Percentiles rank a stretch among this genome's conserved stretches.
These are phyloP conservation scores for Lordiphosa clarofinis DNA, from an alignment of 1,140 invertebrate genomes.

Conservation along the genomic window DNA sequence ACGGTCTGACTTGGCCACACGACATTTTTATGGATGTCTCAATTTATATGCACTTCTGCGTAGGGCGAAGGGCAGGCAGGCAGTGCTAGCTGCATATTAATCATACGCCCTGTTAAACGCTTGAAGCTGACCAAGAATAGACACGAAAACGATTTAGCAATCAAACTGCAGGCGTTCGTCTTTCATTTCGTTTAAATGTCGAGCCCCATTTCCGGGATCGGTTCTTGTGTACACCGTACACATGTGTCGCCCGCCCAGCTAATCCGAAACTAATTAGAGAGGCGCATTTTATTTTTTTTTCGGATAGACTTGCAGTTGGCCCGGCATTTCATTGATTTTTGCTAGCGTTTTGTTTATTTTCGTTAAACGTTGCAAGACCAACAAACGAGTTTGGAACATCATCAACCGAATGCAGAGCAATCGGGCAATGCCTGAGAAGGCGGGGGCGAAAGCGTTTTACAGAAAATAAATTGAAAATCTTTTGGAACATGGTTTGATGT, in stretches of 20 bases:
- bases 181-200: slow-evolving; percentile 59
- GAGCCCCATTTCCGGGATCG: slow-evolving; percentile 63
- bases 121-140: slow-evolving; percentile 38
- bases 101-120: slow-evolving; percentile 57
- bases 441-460: slow-evolving; percentile 62
- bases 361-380: slow-evolving; percentile 51
- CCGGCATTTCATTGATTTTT: slow-evolving; percentile 49
- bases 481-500: slow-evolving; percentile 66
- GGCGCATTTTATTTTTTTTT: slow-evolving; percentile 26
- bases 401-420: slow-evolving; percentile 30
- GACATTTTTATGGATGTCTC: slow-evolving; percentile 66
- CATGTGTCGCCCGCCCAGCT: background rate
- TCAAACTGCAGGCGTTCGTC: slow-evolving; percentile 56
- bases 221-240: slow-evolving; percentile 11
- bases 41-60: slow-evolving; percentile 67
- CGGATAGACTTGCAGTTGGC: slow-evolving; percentile 51
- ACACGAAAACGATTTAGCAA: slow-evolving; percentile 43
- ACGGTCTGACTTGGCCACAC: slow-evolving; percentile 34
- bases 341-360: slow-evolving; percentile 40
- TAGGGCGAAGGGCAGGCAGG: slow-evolving; percentile 35
- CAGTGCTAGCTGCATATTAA: slow-evolving; percentile 42
- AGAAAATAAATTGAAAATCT: slow-evolving; percentile 75
- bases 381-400: slow-evolving; percentile 18
- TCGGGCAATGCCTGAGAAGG: slow-evolving; percentile 10
- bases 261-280: slow-evolving; percentile 57